Percentiles rank a stretch among this genome's conserved stretches.
Evolutionary conservation across 1,140 invertebrate genomes (phyloP).

Genomic region (Magallana gigas): DNA sequence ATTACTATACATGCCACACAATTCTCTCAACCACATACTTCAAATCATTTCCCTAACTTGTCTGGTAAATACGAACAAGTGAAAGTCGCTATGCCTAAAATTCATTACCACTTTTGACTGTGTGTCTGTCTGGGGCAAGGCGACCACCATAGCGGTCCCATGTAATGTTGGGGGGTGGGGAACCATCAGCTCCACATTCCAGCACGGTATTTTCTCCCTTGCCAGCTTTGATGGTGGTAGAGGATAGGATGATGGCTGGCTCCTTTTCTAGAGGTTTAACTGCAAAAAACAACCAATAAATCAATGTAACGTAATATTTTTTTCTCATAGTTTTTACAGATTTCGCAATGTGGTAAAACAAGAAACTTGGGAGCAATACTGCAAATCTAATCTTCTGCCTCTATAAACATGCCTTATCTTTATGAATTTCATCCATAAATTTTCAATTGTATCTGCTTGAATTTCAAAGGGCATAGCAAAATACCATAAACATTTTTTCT

Average conservation of each 20-base stretch:
- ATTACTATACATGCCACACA: not conserved
- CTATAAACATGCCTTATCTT: constrained; percentile 21
- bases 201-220: constrained; percentile 58
- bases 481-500: constrained; percentile 25
- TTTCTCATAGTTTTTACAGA: not conserved
- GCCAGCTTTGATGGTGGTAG: constrained; percentile 52
- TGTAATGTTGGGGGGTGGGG: constrained; percentile 62
- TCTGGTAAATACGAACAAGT: not conserved
- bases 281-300: constrained; percentile 47
- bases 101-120: constrained; percentile 53
- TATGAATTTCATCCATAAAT: constrained; percentile 12
- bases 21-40: not conserved
- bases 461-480: constrained; percentile 15
- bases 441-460: constrained; percentile 33
- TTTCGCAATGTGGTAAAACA: not conserved
- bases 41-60: not conserved
- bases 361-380: not conserved
- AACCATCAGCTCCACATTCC: constrained; percentile 62
- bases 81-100: not conserved
- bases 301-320: not conserved
- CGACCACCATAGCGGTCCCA: constrained; percentile 65
- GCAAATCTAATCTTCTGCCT: constrained; percentile 23
- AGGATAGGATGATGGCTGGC: constrained; percentile 57
- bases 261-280: constrained; percentile 44
- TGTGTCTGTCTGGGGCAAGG: constrained; percentile 45